Evolutionary conservation across 92 coral and sea anemone genomes (phyloP).

Genomic region (Phenganax marumi): DNA sequence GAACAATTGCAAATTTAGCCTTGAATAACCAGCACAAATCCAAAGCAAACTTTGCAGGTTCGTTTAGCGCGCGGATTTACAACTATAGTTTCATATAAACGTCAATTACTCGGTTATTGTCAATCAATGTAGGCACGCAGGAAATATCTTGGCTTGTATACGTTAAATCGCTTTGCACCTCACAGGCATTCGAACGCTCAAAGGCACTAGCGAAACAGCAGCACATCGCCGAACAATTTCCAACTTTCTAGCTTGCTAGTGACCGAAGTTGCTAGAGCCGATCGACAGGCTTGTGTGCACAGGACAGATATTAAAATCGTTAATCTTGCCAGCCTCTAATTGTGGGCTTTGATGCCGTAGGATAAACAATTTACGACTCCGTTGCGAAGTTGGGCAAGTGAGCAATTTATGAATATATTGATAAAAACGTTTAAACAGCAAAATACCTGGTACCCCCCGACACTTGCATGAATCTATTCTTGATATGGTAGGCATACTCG

Average conservation of each 20-base stretch:
- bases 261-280: background rate
- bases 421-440: constrained; percentile 18
- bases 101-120: constrained; percentile 34
- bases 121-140: constrained; percentile 46
- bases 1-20: constrained; percentile 25
- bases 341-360: constrained; percentile 40
- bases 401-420: constrained; percentile 37
- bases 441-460: constrained; percentile 32
- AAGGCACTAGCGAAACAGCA: constrained; percentile 12
- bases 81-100: constrained; percentile 34
- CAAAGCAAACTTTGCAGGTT: constrained; percentile 33
- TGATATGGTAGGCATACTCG: constrained; percentile 7
- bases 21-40: constrained; percentile 43
- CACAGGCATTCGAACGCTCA: constrained; percentile 12
- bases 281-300: constrained; percentile 21
- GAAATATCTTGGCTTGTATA: constrained; percentile 46
- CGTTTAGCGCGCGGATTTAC: constrained; percentile 28
- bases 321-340: constrained; percentile 48
- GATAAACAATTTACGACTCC: constrained; percentile 40
- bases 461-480: constrained; percentile 32
- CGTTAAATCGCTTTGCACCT: constrained; percentile 39
- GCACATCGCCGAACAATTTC: constrained; percentile 23
- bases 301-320: constrained; percentile 31
- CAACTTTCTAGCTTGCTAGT: background rate
- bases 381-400: constrained; percentile 42